phyloP scores from a whole-genome alignment of 2,888 invertebrate species.

The Nomada flava region DNA sequence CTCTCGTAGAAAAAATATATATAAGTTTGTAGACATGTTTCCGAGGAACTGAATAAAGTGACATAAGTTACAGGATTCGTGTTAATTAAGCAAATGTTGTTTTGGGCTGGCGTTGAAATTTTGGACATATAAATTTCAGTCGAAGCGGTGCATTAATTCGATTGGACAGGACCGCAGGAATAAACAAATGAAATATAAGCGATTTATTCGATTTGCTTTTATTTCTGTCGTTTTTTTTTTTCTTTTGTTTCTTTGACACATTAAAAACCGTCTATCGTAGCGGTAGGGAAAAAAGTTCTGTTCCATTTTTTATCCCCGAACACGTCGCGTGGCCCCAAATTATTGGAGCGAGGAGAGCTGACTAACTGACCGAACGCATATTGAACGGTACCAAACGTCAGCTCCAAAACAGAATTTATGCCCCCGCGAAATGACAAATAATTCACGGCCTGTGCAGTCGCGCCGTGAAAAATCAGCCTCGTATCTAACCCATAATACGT shows the following conservation, averaged over 20 bases:
- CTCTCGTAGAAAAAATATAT: background rate
- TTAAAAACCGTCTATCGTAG: background rate
- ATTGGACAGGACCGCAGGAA: too few relatives aligned
- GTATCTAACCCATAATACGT: constrained; percentile 39
- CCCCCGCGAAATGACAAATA: constrained; percentile 59
- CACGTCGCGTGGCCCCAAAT: constrained; percentile 27
- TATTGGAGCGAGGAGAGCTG: constrained; percentile 38
- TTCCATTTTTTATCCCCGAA: constrained; percentile 22
- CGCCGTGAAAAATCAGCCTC: constrained; percentile 31
- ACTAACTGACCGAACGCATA: constrained; percentile 58
- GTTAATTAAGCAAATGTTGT: too few relatives aligned
- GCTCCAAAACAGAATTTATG: constrained; percentile 65
- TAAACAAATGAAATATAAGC: background rate
- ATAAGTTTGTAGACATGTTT: too few relatives aligned
- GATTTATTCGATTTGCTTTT: background rate
- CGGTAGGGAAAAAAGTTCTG: constrained; percentile 2
- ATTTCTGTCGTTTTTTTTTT: background rate
- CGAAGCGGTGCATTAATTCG: too few relatives aligned
- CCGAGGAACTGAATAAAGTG: too few relatives aligned
- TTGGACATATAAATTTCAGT: accelerated
- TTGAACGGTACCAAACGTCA: constrained; percentile 62
- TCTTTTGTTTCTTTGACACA: background rate
- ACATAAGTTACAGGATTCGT: too few relatives aligned
- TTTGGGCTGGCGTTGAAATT: too few relatives aligned
- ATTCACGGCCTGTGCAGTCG: constrained; percentile 49